Conservation (phyloP, 1,140 invertebrate species). For the Solenopsis invicta region DNA sequence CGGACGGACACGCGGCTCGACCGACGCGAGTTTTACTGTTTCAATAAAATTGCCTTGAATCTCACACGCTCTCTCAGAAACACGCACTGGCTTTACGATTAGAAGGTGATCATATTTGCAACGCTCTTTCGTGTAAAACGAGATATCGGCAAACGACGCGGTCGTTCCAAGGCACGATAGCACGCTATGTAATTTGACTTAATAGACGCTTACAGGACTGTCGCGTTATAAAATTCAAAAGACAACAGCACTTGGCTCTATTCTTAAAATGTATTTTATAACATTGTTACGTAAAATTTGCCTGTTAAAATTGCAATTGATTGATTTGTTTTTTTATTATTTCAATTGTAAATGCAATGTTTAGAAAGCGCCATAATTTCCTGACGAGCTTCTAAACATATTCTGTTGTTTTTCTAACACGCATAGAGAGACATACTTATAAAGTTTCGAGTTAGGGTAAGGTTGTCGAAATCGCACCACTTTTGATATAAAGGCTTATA, state of each 20-base stretch:
- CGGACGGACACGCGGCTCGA: conserved; percentile 39
- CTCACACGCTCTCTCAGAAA: not conserved
- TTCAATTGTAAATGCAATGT: not conserved
- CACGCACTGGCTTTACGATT: not conserved
- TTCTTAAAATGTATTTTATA: not conserved
- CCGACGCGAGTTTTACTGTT: conserved; percentile 50
- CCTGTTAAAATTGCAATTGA: not conserved
- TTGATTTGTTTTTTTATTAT: not conserved
- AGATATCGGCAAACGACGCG: conserved; percentile 3
- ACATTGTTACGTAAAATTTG: not conserved
- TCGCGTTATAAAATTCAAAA: conserved; percentile 10
- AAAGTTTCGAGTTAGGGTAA: not conserved
- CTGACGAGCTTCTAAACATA: not conserved
- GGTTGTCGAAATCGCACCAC: no score
- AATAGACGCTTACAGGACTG: not conserved
- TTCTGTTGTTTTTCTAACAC: not conserved
- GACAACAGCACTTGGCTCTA: not conserved
- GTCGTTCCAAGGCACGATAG: not conserved
- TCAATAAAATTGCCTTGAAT: conserved; percentile 37
- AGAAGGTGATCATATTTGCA: not conserved
- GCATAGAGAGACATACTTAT: not conserved
- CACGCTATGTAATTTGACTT: not conserved
- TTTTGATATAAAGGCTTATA: no score
- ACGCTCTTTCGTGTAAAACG: not conserved
- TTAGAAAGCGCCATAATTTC: not conserved